A percentile compares a stretch with the other conserved stretches of the same genome.
Evolutionary conservation across 2,797 vertebrate genomes (phyloP).

Genomic region (Threskiornis aethiopicus): DNA sequence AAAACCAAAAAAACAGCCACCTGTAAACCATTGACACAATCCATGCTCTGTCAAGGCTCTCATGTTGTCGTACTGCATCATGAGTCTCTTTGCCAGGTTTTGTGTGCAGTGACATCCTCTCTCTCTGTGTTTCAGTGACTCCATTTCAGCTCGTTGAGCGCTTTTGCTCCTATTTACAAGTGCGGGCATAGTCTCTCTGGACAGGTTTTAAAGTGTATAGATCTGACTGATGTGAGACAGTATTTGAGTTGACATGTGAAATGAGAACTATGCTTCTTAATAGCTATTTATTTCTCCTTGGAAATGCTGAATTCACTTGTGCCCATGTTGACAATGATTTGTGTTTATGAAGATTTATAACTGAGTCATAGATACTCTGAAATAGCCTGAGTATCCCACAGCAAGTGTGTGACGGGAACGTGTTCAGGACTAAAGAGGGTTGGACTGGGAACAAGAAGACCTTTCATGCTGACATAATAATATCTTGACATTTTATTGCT

Average conservation of each 20-base stretch:
- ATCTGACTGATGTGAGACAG: neutral
- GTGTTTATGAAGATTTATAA: constrained; percentile 13
- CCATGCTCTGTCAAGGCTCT: neutral
- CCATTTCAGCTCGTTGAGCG: neutral
- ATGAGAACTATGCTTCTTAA: neutral
- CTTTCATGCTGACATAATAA: neutral
- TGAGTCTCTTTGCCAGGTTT: neutral
- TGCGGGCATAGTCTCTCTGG: neutral
- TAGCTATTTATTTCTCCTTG: constrained; percentile 9
- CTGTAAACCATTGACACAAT: neutral
- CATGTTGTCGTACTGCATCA: neutral
- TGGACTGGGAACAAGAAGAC: neutral
- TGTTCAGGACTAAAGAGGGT: neutral
- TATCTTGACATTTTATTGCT: neutral
- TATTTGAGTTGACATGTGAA: neutral
- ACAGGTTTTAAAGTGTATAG: neutral
- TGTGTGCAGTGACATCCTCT: neutral
- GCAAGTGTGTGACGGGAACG: neutral
- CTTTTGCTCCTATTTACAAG: neutral
- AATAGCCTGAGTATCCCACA: neutral
- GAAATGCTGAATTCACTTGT: neutral
- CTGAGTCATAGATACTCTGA: neutral
- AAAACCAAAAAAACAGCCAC: neutral
- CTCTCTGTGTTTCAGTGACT: neutral
- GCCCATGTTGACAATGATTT: neutral